Base-by-base conservation (phyloP, 1,140 invertebrate species). In the Bombus huntii region DNA sequence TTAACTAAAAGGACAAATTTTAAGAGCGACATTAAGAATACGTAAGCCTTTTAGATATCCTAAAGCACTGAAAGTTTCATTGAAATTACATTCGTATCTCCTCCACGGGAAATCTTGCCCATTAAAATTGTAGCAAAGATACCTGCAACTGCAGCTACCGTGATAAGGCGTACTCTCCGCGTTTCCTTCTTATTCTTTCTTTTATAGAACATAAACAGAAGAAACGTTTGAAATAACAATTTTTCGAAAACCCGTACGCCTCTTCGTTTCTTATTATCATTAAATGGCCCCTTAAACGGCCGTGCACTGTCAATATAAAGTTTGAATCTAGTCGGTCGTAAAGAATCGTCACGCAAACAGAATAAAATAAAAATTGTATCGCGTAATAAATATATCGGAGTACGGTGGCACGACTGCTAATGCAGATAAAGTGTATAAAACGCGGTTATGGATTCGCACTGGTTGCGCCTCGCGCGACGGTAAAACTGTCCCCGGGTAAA, bases 401-500 rank as follows among this genome's bases (percentile, higher is more conserved):
- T n/a, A 42, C 71, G 15, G 8, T 10, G 53, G 3, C 65, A 59
- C 37, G 57, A 76, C 73, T 85, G 88, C 88, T 77, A 83, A 70
- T 83, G 88, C 85, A 84, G 86, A 89, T 87, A 87, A 90, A 89
- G 88, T 81, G 72, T 82, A 78, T 89, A 85, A 90, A 89, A 74
- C 44, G 44, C 71, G 85, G 82, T 89, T 89, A 83, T 77, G 70
- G 77, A 83, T 90, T 83, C 86, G 71, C 88, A 87, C 79, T 84
- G 88, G 85, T 85, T 84, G 83, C 88, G 80, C 83, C 86, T 66
- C 57, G 80, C 71, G 79, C 71, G 79, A 79, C 81, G 87, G 89
- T 91, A 91, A 91, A 91, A 91, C 89, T 90, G 89, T 91, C 87
- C 81, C 57, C 72, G 76, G 37, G 72, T 88, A 71, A 90, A 88